These are phyloP conservation scores for Onychorhynchus coronatus DNA, from an alignment of 2,113 vertebrate species.

Conservation along the genomic window DNA sequence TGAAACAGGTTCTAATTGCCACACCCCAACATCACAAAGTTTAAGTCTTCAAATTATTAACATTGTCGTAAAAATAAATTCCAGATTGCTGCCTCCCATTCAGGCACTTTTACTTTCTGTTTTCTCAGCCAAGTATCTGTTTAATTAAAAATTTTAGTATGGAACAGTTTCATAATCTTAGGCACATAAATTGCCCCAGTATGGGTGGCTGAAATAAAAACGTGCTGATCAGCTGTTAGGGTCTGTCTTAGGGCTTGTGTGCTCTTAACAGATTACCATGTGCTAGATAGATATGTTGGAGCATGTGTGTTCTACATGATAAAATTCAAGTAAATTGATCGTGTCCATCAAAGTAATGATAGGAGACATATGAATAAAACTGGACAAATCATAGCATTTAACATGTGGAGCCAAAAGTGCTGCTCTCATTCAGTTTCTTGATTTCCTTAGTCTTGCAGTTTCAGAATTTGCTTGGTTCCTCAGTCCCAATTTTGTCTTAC, in stretches of 20 bases:
- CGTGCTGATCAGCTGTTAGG: not conserved
- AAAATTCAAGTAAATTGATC: not conserved
- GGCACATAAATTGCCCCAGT: not conserved
- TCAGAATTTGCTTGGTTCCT: not conserved
- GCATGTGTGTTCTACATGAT: not conserved
- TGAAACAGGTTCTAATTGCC: not conserved
- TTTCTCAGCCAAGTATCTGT: not conserved
- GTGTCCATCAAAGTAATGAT: not conserved
- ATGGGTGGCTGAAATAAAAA: not conserved
- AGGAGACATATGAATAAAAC: not conserved
- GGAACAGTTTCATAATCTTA: not conserved
- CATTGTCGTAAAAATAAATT: not conserved
- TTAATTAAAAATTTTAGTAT: constrained; percentile 8
- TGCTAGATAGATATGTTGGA: not conserved
- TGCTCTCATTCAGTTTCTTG: not conserved
- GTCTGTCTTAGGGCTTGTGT: not conserved
- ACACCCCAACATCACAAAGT: not conserved
- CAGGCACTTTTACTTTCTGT: not conserved
- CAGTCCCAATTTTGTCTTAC: not conserved
- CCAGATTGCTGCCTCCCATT: not conserved
- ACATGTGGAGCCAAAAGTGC: not conserved
- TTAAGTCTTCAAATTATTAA: not conserved
- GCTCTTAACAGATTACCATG: not conserved
- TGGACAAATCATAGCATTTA: not conserved
- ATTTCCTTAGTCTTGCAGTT: not conserved